Evolutionary conservation across 2,113 vertebrate genomes (phyloP).

Genomic region (Leiothrix lutea): DNA sequence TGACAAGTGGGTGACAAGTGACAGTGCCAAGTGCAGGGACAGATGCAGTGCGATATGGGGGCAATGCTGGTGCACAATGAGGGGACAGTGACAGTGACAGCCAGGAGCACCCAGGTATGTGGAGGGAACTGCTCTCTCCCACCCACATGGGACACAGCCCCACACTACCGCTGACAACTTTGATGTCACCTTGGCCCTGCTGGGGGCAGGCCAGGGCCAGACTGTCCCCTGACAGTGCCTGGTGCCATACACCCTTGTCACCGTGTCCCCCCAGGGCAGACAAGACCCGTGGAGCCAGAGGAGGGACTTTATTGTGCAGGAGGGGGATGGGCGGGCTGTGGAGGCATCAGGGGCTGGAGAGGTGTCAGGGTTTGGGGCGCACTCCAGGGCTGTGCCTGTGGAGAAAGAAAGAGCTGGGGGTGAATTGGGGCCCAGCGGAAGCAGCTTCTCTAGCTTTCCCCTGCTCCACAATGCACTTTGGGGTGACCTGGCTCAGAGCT

Average conservation of each 20-base stretch:
- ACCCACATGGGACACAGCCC: neutral
- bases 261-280: neutral
- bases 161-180: rapidly evolving
- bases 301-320: neutral
- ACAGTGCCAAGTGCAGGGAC: neutral
- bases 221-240: neutral
- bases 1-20: neutral
- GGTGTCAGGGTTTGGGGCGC: rapidly evolving
- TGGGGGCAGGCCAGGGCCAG: neutral
- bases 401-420: neutral
- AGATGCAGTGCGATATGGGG: neutral
- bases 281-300: neutral
- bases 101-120: rapidly evolving
- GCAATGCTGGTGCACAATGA: neutral
- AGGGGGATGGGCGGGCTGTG: neutral
- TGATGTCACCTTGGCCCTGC: neutral
- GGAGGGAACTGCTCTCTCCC: neutral
- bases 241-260: neutral
- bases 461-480: neutral
- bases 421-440: rapidly evolving
- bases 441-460: neutral
- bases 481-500: neutral
- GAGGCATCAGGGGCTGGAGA: neutral
- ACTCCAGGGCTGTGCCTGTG: rapidly evolving
- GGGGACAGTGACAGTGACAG: neutral